Conservation (phyloP, 2,113 vertebrate genomes). For the Pelodiscus sinensis region DNA sequence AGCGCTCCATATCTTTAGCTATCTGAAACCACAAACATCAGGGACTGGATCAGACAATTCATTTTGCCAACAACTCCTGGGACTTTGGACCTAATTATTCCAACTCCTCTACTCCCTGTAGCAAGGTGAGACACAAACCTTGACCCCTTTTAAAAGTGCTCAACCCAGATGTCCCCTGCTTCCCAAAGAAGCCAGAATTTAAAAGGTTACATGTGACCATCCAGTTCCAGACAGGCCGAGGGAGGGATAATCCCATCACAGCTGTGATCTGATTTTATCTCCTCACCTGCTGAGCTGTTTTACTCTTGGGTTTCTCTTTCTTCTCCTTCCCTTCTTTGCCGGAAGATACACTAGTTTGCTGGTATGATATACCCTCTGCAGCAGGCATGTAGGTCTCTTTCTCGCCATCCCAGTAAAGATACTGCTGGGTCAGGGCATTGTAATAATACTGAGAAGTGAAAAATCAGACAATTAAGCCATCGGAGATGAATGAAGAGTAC, state of each 20-base stretch:
- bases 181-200: neutral
- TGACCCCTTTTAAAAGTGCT: neutral
- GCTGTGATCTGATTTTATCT: neutral
- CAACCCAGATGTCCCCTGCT: neutral
- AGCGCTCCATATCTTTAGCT: conserved; percentile 99
- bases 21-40: conserved; percentile 80
- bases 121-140: neutral
- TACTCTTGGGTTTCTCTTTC: conserved; percentile 98
- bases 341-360: conserved; percentile 73
- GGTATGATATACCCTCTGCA: conserved; percentile 76
- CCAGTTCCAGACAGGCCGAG: neutral
- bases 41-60: conserved; percentile 8
- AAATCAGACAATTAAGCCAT: neutral
- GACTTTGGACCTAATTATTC: neutral
- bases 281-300: conserved; percentile 96
- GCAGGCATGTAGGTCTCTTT: conserved; percentile 94
- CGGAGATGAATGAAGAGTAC: fast-evolving
- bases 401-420: conserved; percentile 97
- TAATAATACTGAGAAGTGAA: conserved; percentile 90
- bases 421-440: conserved; percentile 97
- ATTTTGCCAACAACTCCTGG: neutral
- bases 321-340: conserved; percentile 91
- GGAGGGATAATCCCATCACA: neutral
- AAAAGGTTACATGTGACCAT: neutral
- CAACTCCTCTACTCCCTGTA: neutral